These are phyloP conservation scores for Stomorhina lunata DNA, from an alignment of 2,888 invertebrate genomes.

Conservation along the genomic window DNA sequence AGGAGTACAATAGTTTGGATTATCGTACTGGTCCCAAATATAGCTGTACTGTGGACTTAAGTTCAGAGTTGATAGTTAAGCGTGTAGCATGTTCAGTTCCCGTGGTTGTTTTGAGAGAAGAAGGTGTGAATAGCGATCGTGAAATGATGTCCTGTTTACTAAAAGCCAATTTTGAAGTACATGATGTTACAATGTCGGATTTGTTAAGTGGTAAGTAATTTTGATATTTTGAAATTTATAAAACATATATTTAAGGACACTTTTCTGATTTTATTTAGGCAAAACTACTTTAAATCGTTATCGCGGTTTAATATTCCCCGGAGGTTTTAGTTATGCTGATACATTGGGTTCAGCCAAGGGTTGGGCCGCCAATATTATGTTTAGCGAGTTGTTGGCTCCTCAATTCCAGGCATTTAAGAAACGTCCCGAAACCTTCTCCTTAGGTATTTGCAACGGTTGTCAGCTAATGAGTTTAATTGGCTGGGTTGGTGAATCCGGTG, in stretches of 20 bases:
- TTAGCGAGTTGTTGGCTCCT: conserved; percentile 86
- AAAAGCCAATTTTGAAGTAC: conserved; percentile 94
- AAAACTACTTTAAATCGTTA: conserved; percentile 88
- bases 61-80: conserved; percentile 79
- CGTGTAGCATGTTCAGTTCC: conserved; percentile 80
- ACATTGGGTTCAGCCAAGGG: conserved; percentile 98
- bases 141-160: conserved; percentile 97
- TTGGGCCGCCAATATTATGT: conserved; percentile 96
- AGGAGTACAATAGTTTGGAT: conserved; percentile 88
- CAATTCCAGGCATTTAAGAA: conserved; percentile 89
- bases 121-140: conserved; percentile 96
- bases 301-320: conserved; percentile 95
- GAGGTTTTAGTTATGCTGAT: conserved; percentile 98
- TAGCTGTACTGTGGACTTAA: conserved; percentile 85
- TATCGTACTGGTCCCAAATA: conserved; percentile 87
- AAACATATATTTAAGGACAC: not conserved
- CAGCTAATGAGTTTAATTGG: conserved; percentile 96
- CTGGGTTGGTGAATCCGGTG: conserved; percentile 88
- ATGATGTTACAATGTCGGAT: conserved; percentile 97
- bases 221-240: not conserved
- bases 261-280: conserved; percentile 76
- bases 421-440: conserved; percentile 92
- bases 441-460: conserved; percentile 99
- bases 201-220: conserved; percentile 81
- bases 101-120: conserved; percentile 96